Base-by-base conservation (phyloP, 1,140 invertebrate species). In the Rhopalosiphum maidis region DNA sequence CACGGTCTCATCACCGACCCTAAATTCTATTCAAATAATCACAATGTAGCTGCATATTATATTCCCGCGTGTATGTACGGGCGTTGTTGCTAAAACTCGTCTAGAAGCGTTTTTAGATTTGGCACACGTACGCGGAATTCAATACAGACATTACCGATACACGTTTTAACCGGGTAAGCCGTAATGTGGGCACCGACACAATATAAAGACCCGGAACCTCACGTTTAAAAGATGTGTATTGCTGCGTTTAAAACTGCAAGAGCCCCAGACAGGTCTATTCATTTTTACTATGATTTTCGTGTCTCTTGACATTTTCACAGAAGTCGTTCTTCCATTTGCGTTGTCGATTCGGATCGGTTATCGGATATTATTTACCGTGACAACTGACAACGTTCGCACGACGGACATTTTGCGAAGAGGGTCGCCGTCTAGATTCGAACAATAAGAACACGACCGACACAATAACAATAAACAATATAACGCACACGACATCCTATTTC, bases 101-200 rank as follows among this genome's bases (percentile, higher is more conserved):
- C 18, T 85, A 46, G 2, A 43, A 77, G 7, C 21, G 41, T 68
- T 91, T 91, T 91, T 91, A 60, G 8, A 91, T 91, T 91, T 91
- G 25, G 46, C 54, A 68, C 90, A 77, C 90, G 90, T 91, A 35
- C 77, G 37, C 35, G 41, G 18, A 46, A 35, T 55, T 68, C 60
- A 91, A 91, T 91, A 46, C 23, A 46, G 46, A 91, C n/a, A 91
- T 91, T 82, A 43, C 41, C 60, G 18, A 77, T 91, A 77, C 41
- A n/a, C n/a, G 60, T 82, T 43, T 43, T 91, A 43, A 77, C 60
- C 4, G 60, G 23, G 89, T 43, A n/a, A 54, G 8, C 89, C 37
- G 23, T 68, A 68, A 68, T 68, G 21, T 22, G 37, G 82, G 23
- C 6, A 1, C 37, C 37, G 37, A 22, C 88, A 35, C 88, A 11